A percentile compares a stretch with the other conserved stretches of the same genome.
These are phyloP conservation scores for Drosophila suzukii DNA, from an alignment of 1,140 invertebrate species.

Conservation along the genomic window DNA sequence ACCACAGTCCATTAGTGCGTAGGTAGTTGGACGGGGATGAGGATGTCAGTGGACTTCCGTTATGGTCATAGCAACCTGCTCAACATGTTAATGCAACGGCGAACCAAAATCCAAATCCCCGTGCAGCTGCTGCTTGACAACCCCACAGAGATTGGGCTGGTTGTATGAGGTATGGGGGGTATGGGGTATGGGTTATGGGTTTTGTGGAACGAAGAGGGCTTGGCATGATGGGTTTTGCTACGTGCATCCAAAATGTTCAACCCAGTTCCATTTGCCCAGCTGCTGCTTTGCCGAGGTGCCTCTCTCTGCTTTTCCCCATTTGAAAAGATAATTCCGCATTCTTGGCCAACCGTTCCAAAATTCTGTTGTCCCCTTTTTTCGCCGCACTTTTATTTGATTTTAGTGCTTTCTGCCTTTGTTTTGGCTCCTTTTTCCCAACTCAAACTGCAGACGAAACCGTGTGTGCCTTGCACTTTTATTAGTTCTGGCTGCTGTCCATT, in stretches of 20 bases:
- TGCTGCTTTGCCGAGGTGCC: constrained; percentile 20
- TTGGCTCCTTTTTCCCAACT: constrained; percentile 13
- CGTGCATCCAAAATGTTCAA: constrained; percentile 52
- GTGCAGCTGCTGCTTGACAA: constrained; percentile 37
- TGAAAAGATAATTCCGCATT: constrained; percentile 72
- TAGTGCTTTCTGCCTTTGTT: constrained; percentile 50
- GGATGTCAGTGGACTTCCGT: constrained; percentile 36
- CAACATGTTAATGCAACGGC: constrained; percentile 74
- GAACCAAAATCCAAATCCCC: constrained; percentile 55
- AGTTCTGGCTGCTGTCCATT: constrained; percentile 46
- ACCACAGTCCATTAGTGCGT: constrained; percentile 20
- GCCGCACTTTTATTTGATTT: constrained; percentile 68
- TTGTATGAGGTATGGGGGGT: not conserved
- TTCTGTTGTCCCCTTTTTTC: constrained; percentile 9
- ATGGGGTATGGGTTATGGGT: not conserved
- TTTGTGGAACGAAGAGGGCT: not conserved
- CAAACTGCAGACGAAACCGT: constrained; percentile 8
- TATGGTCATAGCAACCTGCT: constrained; percentile 65
- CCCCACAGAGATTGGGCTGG: constrained; percentile 19
- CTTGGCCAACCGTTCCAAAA: constrained; percentile 36
- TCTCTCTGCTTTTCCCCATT: constrained; percentile 12
- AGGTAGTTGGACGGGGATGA: not conserved
- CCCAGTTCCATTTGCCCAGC: constrained; percentile 27
- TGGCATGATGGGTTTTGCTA: constrained; percentile 22
- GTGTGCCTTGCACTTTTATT: constrained; percentile 51